Evolutionary conservation across 2,888 invertebrate species (phyloP).

Genomic region (Conomelus anceps): DNA sequence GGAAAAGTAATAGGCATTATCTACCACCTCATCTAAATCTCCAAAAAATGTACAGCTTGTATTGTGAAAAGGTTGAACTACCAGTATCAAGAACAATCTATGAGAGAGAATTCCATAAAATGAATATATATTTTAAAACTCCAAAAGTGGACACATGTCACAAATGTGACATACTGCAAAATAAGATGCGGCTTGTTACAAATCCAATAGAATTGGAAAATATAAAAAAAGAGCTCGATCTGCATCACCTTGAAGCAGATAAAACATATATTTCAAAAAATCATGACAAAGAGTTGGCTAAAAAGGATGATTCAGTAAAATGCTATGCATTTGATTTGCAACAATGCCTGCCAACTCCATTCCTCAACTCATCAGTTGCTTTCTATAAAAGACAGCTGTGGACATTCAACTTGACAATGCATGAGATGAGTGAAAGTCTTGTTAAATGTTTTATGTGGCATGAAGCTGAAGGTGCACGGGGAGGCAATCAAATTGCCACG

Average conservation of each 20-base stretch:
- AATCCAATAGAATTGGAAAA: constrained; percentile 26
- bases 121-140: constrained; percentile 29
- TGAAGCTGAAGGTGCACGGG: constrained; percentile 31
- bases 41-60: not conserved
- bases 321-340: constrained; percentile 13
- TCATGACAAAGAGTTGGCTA: too few relatives aligned
- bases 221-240: not conserved
- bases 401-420: not conserved
- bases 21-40: not conserved
- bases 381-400: too few relatives aligned
- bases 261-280: constrained; percentile 7
- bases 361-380: too few relatives aligned
- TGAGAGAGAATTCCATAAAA: constrained; percentile 20
- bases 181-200: too few relatives aligned
- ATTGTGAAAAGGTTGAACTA: not conserved
- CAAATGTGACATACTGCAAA: too few relatives aligned
- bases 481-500: constrained; percentile 28
- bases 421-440: not conserved
- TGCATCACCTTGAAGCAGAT: constrained; percentile 9
- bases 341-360: too few relatives aligned
- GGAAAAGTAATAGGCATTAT: not conserved
- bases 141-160: constrained; percentile 30
- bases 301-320: constrained; percentile 17
- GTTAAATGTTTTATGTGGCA: constrained; percentile 30
- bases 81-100: constrained; percentile 13